Evolutionary conservation across 2,888 invertebrate species (phyloP), one percentile per base, ranked within the genome.

Genomic region (Sinohyriopsis cumingii): DNA sequence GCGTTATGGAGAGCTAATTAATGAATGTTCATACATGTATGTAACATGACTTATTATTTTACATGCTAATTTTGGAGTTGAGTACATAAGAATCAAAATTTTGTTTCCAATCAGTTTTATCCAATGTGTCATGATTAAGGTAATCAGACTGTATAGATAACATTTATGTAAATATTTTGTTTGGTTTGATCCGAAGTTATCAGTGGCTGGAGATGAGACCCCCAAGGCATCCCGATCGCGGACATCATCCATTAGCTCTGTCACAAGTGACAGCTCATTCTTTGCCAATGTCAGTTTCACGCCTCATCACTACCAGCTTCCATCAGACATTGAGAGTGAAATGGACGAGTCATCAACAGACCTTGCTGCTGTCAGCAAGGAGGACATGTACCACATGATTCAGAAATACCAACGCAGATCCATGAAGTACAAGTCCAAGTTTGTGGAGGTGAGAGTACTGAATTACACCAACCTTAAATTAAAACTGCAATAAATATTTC

Each of bases 251-350:
- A 81, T 86, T 68, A 87, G 85, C 68, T 85, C 87, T 19, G 80
- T 86, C 59, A 81, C 86, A 15, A 85, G 84, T 69, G 85, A 87
- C 33, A 82, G 81, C 22, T 82, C 84, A 3, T 85, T 85, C 73
- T 85, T 83, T 67, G 80, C 80, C 19, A 80, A 78, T 72, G 77
- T 80, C 64, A 81, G 81, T 62, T 80, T 84, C 57, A 76, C 83
- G 12, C 79, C 78, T 53, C 81, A 79, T 55, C 83, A 83, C 67
- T 84, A 84, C 68, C 69, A 75, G 9, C 63, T 85, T 45, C 85
- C 85, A 0, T 87, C 87, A 15, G 87, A 87, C 71, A 80, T 83
- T 59, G 87, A 87, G 72, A 86, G 85, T 64, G 87, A 87, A 66
- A 78, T 86, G 66, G 87, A 87, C 59, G 86, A 86, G 55, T 80